phyloP scores from a whole-genome alignment of 2,113 vertebrate species.

The Heterotis niloticus region DNA sequence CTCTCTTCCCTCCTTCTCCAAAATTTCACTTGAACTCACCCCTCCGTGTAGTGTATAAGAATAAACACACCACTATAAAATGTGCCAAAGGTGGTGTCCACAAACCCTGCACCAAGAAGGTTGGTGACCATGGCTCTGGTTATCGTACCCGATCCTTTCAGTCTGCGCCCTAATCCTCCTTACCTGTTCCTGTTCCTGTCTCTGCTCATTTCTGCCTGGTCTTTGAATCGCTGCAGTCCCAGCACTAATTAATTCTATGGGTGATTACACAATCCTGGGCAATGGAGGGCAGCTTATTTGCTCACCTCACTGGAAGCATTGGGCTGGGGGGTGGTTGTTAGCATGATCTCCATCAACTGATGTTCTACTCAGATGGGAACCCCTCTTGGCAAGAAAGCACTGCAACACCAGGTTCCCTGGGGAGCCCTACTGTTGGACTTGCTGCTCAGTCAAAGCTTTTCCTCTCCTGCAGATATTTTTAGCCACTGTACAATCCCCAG shows the following conservation, averaged over 20 bases:
- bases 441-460: conserved; percentile 16
- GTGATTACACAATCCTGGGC: conserved; percentile 16
- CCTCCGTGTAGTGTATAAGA: too few relatives aligned
- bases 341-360: too few relatives aligned
- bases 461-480: conserved; percentile 34
- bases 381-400: not conserved
- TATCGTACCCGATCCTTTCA: conserved; percentile 30
- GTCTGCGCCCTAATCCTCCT: conserved; percentile 34
- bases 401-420: not conserved
- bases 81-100: too few relatives aligned
- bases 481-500: conserved; percentile 30
- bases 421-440: not conserved
- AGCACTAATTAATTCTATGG: conserved; percentile 54
- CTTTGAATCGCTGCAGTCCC: conserved; percentile 29
- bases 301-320: conserved; percentile 1
- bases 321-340: not conserved
- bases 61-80: too few relatives aligned
- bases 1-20: too few relatives aligned
- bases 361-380: not conserved
- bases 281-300: conserved; percentile 33
- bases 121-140: not conserved
- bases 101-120: not conserved
- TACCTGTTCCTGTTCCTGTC: not conserved
- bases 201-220: conserved; percentile 39
- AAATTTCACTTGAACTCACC: too few relatives aligned